Evolutionary conservation across 2,888 invertebrate species (phyloP).

Genomic region (Caenorhabditis afra): DNA sequence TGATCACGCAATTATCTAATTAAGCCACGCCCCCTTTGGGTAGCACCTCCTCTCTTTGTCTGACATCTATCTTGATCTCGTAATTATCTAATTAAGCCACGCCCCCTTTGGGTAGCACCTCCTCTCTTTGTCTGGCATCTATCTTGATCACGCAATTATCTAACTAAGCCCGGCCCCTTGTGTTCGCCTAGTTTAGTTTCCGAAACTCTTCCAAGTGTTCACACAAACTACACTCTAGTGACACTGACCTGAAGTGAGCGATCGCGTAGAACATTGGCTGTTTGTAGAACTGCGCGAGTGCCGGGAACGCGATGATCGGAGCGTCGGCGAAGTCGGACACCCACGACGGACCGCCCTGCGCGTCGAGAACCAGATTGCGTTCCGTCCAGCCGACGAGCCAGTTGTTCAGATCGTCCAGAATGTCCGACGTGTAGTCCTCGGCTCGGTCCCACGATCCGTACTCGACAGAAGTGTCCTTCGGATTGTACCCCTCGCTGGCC

Average conservation of each 20-base stretch:
- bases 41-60: no score
- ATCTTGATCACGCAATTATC: no score
- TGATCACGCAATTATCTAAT: no score
- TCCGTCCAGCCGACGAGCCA: conserved; percentile 90
- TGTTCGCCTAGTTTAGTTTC: no score
- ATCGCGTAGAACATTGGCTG: conserved; percentile 90
- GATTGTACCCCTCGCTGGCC: conserved; percentile 61
- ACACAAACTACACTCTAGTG: conserved; percentile 4
- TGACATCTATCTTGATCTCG: no score
- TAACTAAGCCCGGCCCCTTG: no score
- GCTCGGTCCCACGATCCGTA: conserved; percentile 88
- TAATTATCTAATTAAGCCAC: no score
- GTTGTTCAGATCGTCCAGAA: conserved; percentile 82
- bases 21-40: no score
- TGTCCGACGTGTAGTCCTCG: conserved; percentile 84
- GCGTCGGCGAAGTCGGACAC: conserved; percentile 88
- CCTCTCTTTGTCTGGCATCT: no score
- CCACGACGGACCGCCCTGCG: conserved; percentile 82
- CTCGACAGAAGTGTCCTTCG: conserved; percentile 81
- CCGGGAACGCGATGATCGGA: conserved; percentile 85
- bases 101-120: no score
- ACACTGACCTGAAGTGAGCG: not conserved
- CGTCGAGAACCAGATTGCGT: conserved; percentile 89
- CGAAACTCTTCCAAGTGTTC: no score
- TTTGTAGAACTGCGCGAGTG: conserved; percentile 87